Percentiles rank a stretch among this genome's conserved stretches.
Conservation (phyloP, 2,113 vertebrate genomes). For the Strigops habroptila region DNA sequence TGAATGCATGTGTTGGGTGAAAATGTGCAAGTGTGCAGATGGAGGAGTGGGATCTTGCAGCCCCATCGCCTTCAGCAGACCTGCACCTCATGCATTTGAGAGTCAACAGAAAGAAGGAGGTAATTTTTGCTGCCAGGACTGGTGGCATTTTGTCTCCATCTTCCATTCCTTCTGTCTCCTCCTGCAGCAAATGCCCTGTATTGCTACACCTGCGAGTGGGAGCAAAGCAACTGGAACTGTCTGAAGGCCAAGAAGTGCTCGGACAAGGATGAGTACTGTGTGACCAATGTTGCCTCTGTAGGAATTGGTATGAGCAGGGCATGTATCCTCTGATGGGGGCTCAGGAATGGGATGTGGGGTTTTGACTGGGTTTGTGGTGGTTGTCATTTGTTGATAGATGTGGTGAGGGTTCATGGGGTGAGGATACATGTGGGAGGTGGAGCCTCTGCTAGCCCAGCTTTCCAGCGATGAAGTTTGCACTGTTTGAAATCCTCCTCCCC, state of each 20-base stretch:
- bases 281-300: slow-evolving; percentile 41
- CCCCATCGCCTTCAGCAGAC: neutral
- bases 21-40: neutral
- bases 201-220: slow-evolving; percentile 54
- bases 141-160: neutral
- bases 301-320: slow-evolving; percentile 6
- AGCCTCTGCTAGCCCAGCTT: neutral
- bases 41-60: neutral
- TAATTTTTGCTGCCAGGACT: neutral
- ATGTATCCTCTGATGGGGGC: accelerated
- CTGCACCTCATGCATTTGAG: accelerated
- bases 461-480: neutral
- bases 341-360: neutral
- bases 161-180: neutral
- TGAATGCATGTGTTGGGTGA: neutral
- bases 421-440: neutral
- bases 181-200: slow-evolving; percentile 15
- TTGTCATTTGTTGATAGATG: neutral
- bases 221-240: slow-evolving; percentile 44
- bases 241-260: slow-evolving; percentile 26
- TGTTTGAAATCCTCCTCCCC: neutral
- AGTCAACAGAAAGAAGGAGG: neutral
- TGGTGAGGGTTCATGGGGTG: neutral
- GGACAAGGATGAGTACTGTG: neutral
- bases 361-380: neutral